A percentile compares a stretch with the other conserved stretches of the same genome.
phyloP scores from a whole-genome alignment of 2,888 invertebrate species.

The Conus canariensis region DNA sequence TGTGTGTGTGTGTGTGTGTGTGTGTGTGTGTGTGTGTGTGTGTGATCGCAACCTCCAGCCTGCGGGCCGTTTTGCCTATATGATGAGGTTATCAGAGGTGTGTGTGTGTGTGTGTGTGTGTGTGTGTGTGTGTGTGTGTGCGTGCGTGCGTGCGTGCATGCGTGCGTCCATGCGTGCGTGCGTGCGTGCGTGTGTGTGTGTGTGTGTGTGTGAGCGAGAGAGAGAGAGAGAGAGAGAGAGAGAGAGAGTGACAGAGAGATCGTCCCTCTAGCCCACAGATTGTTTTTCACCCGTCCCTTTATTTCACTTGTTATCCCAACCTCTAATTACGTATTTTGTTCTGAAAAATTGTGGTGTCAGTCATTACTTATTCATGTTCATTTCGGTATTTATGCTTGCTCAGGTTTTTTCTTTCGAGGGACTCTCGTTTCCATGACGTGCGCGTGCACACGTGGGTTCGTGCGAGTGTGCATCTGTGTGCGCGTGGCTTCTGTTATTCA shows the following conservation, averaged over 20 bases:
- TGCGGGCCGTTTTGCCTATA: too few relatives aligned
- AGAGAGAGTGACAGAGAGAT: too few relatives aligned
- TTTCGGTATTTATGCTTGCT: too few relatives aligned
- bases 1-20: neutral
- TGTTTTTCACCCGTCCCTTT: too few relatives aligned
- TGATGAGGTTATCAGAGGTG: too few relatives aligned
- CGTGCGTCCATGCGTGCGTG: neutral
- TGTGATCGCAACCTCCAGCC: neutral
- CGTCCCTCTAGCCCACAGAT: too few relatives aligned
- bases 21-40: neutral
- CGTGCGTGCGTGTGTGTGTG: too few relatives aligned
- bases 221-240: too few relatives aligned
- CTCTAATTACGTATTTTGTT: too few relatives aligned
- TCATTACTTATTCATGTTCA: neutral
- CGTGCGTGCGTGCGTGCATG: neutral
- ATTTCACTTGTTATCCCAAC: too few relatives aligned
- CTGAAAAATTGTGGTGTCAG: neutral
- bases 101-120: neutral
- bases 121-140: neutral
- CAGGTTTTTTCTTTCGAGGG: too few relatives aligned
- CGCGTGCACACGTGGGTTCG: neutral
- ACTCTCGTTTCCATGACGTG: neutral
- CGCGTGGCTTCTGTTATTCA: neutral
- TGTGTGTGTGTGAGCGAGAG: too few relatives aligned
- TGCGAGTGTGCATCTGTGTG: neutral